Evolutionary conservation across 2,888 invertebrate species (phyloP).

Genomic region (Calameuta pallipes): DNA sequence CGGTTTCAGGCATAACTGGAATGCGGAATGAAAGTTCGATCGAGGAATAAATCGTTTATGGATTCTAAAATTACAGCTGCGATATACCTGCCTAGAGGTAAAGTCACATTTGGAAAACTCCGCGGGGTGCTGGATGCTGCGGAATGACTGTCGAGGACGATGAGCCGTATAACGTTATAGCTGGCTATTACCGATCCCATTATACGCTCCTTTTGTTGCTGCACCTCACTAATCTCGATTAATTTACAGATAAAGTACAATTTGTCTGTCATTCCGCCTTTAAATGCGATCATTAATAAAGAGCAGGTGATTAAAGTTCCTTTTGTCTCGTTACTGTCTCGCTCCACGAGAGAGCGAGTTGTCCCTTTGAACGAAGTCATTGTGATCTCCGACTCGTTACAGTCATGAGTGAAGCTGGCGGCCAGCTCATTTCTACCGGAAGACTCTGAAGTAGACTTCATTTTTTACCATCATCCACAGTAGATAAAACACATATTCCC

Average conservation of each 20-base stretch:
- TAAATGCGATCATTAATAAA: constrained; percentile 51
- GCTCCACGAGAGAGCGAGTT: constrained; percentile 26
- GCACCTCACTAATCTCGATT: constrained; percentile 39
- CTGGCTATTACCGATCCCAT: constrained; percentile 19
- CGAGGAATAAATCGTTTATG: background rate
- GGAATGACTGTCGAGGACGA: constrained; percentile 23
- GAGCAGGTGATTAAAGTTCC: constrained; percentile 51
- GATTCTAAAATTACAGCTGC: background rate
- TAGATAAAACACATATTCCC: constrained; percentile 1
- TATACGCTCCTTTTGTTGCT: constrained; percentile 25
- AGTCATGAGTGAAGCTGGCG: background rate
- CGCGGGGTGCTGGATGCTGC: constrained; percentile 16
- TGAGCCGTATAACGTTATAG: constrained; percentile 22
- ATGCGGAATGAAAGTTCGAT: background rate
- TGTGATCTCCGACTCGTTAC: background rate
- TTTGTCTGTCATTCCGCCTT: constrained; percentile 42
- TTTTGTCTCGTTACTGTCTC: constrained; percentile 41
- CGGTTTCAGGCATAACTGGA: background rate
- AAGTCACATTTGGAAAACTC: constrained; percentile 18
- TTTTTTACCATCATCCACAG: background rate
- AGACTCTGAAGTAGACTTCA: background rate
- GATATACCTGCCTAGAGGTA: background rate
- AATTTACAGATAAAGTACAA: constrained; percentile 47
- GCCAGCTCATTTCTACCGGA: background rate
- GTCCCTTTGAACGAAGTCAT: constrained; percentile 31